These are phyloP conservation scores for Acromyrmex charruanus DNA, from an alignment of 1,140 invertebrate genomes.

Conservation along the genomic window DNA sequence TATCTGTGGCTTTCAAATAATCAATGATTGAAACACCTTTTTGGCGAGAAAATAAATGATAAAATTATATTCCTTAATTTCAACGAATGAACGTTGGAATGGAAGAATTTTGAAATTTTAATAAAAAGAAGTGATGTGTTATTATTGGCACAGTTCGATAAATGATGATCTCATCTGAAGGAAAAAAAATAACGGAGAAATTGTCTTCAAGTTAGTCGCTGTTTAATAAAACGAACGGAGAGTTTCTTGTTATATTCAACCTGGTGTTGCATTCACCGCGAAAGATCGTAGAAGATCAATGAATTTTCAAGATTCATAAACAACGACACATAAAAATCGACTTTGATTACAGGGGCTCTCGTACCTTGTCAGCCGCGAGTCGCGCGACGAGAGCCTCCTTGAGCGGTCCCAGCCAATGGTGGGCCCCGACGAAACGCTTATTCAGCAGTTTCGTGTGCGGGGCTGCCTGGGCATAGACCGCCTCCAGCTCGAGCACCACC, in stretches of 20 bases:
- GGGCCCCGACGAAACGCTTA: constrained; percentile 95
- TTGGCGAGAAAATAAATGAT: no score
- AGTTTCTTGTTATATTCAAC: not conserved
- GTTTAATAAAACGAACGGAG: not conserved
- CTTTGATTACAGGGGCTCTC: constrained; percentile 43
- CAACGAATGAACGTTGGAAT: not conserved
- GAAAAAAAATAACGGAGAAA: not conserved
- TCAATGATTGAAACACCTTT: not conserved
- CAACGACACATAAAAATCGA: not conserved
- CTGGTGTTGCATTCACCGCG: not conserved
- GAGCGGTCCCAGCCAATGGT: constrained; percentile 94
- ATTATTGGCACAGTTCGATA: not conserved
- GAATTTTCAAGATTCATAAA: not conserved
- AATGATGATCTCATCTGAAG: not conserved
- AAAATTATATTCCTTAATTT: not conserved
- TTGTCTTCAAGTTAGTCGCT: not conserved
- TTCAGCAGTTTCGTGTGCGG: constrained; percentile 94
- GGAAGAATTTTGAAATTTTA: not conserved
- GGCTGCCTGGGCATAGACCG: constrained; percentile 92
- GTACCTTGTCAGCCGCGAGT: constrained; percentile 85
- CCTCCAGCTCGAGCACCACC: constrained; percentile 92
- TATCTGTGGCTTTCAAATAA: not conserved
- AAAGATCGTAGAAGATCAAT: not conserved
- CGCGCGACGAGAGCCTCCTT: constrained; percentile 85
- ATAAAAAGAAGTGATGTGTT: not conserved